Percentiles rank a stretch among this genome's conserved stretches.
Conservation (phyloP, 2,888 invertebrate species). For the Pandemis cinnamomeana region DNA sequence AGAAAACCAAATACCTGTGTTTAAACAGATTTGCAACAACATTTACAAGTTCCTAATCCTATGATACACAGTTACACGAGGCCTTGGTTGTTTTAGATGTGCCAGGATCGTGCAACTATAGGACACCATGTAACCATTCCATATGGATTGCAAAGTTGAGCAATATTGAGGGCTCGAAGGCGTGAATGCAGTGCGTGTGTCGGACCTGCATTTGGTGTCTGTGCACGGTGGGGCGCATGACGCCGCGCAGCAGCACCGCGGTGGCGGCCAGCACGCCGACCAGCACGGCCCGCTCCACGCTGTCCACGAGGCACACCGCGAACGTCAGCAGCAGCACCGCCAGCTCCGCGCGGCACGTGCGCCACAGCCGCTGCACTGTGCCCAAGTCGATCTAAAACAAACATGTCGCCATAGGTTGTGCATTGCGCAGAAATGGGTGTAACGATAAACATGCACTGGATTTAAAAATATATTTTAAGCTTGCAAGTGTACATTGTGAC, state of each 20-base stretch:
- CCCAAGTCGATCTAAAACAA: conserved; percentile 80
- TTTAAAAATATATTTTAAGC: no score
- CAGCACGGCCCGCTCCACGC: conserved; percentile 92
- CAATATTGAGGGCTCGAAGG: no score
- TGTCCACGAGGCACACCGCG: conserved; percentile 85
- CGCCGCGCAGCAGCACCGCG: conserved; percentile 85
- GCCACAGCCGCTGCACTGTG: conserved; percentile 82
- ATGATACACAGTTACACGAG: no score
- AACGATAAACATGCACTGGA: no score
- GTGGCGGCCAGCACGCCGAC: conserved; percentile 88
- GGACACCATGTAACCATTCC: no score
- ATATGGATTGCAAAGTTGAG: no score
- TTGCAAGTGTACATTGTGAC: no score
- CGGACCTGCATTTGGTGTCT: conserved; percentile 51
- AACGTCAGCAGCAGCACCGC: conserved; percentile 87
- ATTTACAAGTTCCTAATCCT: no score
- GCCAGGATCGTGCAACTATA: no score
- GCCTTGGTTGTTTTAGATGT: no score
- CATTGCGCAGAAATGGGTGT: background rate
- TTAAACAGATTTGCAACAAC: no score
- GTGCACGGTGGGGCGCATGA: conserved; percentile 86
- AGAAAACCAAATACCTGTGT: no score
- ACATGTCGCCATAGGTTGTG: background rate
- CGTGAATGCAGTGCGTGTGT: background rate
- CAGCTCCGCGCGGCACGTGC: conserved; percentile 85